A percentile compares a stretch with the other conserved stretches of the same genome.
These are phyloP conservation scores for Mellivora capensis DNA, from an alignment of 2,113 vertebrate genomes.

Conservation along the genomic window DNA sequence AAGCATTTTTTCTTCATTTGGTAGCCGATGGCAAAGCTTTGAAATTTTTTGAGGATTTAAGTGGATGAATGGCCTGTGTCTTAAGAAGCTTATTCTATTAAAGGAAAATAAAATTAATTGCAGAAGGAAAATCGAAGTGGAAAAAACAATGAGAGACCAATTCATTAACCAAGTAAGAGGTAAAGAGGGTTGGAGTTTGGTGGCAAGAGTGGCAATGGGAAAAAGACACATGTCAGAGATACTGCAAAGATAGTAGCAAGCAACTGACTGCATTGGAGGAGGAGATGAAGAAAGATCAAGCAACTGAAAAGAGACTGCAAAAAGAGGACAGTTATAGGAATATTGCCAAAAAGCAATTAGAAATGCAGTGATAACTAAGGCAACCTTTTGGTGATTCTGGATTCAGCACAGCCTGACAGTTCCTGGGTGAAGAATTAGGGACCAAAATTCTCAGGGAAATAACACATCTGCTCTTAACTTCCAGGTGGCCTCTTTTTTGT, in stretches of 20 bases:
- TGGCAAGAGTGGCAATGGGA: not conserved
- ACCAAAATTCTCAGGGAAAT: not conserved
- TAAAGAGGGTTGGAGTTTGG: not conserved
- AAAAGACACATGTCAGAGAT: not conserved
- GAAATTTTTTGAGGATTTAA: constrained; percentile 11
- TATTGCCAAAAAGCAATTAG: not conserved
- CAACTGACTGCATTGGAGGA: not conserved
- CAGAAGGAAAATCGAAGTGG: not conserved
- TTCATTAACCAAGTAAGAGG: not conserved
- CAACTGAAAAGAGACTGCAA: not conserved
- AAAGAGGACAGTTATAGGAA: not conserved
- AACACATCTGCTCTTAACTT: not conserved
- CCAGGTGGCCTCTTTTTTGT: not conserved
- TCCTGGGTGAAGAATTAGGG: not conserved
- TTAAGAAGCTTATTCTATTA: not conserved
- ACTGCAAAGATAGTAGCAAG: not conserved
- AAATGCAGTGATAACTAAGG: not conserved
- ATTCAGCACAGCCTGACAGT: not conserved
- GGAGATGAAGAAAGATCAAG: not conserved
- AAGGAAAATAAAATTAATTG: not conserved
- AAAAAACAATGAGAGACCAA: not conserved
- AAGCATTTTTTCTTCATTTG: not conserved
- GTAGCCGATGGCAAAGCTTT: not conserved
- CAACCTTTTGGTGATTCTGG: not conserved
- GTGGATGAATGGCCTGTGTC: not conserved